Evolutionary conservation across 2,888 invertebrate species (phyloP).

Genomic region (Eumacrocentrus americanus): DNA sequence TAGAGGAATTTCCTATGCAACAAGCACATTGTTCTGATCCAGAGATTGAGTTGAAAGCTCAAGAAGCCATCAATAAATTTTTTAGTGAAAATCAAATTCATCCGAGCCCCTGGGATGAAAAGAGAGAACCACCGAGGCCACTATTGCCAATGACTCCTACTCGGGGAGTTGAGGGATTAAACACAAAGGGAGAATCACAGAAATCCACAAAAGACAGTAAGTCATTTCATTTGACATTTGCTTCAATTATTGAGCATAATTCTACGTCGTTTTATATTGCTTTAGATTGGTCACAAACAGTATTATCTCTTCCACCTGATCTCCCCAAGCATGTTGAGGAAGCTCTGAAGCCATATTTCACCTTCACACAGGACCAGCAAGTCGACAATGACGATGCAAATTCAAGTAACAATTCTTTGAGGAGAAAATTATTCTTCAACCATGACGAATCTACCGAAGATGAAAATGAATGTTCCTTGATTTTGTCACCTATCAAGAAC

Average conservation of each 20-base stretch:
- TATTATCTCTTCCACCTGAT: conserved; percentile 69
- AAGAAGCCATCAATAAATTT: conserved; percentile 72
- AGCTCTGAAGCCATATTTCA: conserved; percentile 69
- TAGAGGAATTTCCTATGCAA: conserved; percentile 69
- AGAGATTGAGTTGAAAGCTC: conserved; percentile 69
- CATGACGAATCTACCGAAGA: conserved; percentile 46
- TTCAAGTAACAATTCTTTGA: conserved; percentile 52
- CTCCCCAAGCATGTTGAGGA: conserved; percentile 70
- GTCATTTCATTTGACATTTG: no score
- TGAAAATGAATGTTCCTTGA: conserved; percentile 42
- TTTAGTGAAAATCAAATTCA: conserved; percentile 67
- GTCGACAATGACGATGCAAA: conserved; percentile 53
- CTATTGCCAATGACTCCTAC: conserved; percentile 42
- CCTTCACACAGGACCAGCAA: conserved; percentile 63
- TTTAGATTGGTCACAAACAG: conserved; percentile 71
- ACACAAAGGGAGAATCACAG: conserved; percentile 34
- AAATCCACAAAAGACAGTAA: conserved; percentile 50
- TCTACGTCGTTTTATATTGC: conserved; percentile 23
- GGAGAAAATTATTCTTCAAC: conserved; percentile 55
- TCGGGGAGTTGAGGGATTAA: conserved; percentile 34
- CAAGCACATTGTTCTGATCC: conserved; percentile 71
- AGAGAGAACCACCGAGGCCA: conserved; percentile 34
- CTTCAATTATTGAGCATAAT: no score
- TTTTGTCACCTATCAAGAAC: conserved; percentile 46
- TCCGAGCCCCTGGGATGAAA: conserved; percentile 65